Base-by-base conservation (phyloP, 2,113 vertebrate species). In the Illadopsis cleaveri region DNA sequence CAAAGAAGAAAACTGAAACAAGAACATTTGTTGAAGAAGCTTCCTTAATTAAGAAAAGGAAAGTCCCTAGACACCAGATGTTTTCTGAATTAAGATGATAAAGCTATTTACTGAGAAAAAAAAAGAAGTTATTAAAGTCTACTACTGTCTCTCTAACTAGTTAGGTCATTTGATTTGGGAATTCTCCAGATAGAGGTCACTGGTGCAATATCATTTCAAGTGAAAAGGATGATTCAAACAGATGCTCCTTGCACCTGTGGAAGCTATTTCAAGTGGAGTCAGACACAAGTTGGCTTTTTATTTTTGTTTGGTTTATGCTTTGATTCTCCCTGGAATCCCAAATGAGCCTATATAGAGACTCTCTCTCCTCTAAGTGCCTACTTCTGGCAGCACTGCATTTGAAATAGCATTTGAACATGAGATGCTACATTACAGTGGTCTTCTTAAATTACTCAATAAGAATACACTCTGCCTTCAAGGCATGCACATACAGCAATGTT, bases 241-340 rank as follows among this genome's bases (percentile, higher is more conserved):
- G 95, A 96, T 96, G 93, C 62, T 92, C 57, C 82, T 61, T 66
- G 42, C 94, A 94, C 82, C 91, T 93, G 87, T 62, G 94, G 89
- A 97, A 97, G 51, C 90, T 91, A 94, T 84, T 65, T 88, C 50
- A 45, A 95, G 68, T 25, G 38, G 20, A 86, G 82, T 83, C 84
- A 91, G 81, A 93, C 30, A 56, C 50, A 96, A 61, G 88, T 21
- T 94, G 96, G 57, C 60, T 87, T 95, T 95, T 93, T 87, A 95
- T 95, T 94, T 97, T 94, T 91, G 62, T 94, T 96, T 94, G 56
- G 70, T 96, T 97, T 96, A 93, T 71, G 82, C 84, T 96, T 96
- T n/a, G 58, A 87, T 90, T 95, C 69, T 82, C 82, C n/a, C 44
- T 75, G 80, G 86, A 96, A 94, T 90, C 54, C 83, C 92, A 61